A percentile compares a stretch with the other conserved stretches of the same genome.
Evolutionary conservation across 2,797 vertebrate species (phyloP).

Genomic region (Halcyon smyrnensis): DNA sequence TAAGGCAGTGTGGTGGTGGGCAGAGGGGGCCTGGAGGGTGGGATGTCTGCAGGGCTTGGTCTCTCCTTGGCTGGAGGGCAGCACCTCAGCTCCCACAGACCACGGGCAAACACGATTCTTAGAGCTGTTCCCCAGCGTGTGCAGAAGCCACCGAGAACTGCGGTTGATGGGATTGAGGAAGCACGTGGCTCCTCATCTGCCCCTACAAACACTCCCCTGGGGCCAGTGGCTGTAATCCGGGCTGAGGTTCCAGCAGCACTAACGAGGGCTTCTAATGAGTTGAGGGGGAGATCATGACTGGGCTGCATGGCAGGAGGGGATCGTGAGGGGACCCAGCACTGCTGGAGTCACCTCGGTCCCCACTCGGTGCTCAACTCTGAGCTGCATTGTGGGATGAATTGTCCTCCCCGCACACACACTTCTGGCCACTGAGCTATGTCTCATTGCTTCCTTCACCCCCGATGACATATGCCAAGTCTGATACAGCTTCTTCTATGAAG

Average conservation of each 20-base stretch:
- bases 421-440: rapidly evolving
- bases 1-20: not conserved
- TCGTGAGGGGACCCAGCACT: rapidly evolving
- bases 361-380: not conserved
- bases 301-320: not conserved
- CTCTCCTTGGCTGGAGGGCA: rapidly evolving
- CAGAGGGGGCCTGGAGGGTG: rapidly evolving
- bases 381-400: not conserved
- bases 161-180: rapidly evolving
- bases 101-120: not conserved
- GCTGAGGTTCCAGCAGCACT: not conserved
- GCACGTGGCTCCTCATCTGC: rapidly evolving
- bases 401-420: not conserved
- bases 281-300: not conserved
- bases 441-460: not conserved
- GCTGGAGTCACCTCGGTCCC: not conserved
- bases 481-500: not conserved
- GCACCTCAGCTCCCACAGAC: not conserved
- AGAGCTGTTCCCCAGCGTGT: rapidly evolving
- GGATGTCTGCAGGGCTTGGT: not conserved
- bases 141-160: not conserved
- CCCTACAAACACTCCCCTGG: rapidly evolving
- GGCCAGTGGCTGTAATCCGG: not conserved
- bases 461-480: not conserved
- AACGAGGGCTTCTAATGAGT: rapidly evolving